Evolutionary conservation across 2,888 invertebrate species (phyloP).

Genomic region (Scelioninae gen. 1): DNA sequence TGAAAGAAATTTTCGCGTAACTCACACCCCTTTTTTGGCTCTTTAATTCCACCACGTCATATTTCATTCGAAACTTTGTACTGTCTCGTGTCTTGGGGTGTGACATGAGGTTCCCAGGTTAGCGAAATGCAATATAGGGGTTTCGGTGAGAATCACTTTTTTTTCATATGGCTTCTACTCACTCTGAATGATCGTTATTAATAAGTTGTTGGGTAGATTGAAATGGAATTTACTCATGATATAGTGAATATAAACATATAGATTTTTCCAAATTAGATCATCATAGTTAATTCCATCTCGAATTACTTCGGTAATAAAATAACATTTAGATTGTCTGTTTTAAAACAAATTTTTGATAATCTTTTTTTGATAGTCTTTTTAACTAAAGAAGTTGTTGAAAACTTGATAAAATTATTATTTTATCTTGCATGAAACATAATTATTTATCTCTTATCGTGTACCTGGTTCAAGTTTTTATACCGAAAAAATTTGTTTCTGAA

Average conservation of each 20-base stretch:
- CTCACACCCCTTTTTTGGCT: conserved; percentile 55
- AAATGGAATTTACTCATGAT: neutral
- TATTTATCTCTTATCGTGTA: too few relatives aligned
- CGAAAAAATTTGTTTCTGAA: too few relatives aligned
- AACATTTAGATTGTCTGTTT: too few relatives aligned
- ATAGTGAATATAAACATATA: neutral
- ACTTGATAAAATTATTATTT: too few relatives aligned
- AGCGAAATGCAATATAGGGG: conserved; percentile 67
- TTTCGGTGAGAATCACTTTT: conserved; percentile 58
- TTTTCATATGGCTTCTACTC: conserved; percentile 7
- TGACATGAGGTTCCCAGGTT: conserved; percentile 52
- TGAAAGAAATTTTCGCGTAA: conserved; percentile 67
- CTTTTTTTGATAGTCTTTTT: too few relatives aligned
- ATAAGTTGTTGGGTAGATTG: conserved; percentile 12
- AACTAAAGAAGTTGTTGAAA: too few relatives aligned
- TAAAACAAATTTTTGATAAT: too few relatives aligned
- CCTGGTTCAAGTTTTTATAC: too few relatives aligned
- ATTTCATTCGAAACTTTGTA: conserved; percentile 69
- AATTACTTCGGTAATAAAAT: too few relatives aligned
- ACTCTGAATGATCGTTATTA: conserved; percentile 33
- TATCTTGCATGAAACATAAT: too few relatives aligned
- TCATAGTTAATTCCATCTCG: too few relatives aligned
- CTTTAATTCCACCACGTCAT: conserved; percentile 59
- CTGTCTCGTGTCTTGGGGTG: conserved; percentile 49
- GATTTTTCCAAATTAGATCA: too few relatives aligned